These are phyloP conservation scores for Climacteris rufus DNA, from an alignment of 2,113 vertebrate species.

Conservation along the genomic window DNA sequence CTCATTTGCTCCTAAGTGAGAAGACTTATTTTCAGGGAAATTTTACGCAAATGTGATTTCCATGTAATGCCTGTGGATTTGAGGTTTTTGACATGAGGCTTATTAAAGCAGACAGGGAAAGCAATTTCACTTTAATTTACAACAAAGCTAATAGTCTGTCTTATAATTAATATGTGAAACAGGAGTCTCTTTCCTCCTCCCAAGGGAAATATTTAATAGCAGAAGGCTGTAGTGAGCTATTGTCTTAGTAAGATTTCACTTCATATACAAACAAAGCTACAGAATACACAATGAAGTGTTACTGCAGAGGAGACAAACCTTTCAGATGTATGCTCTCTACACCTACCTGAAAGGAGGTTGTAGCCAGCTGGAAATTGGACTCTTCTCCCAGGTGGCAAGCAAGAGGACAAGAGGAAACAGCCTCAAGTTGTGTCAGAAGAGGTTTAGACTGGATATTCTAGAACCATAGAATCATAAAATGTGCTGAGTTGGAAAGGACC, in stretches of 20 bases:
- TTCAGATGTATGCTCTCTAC: not conserved
- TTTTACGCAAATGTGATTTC: not conserved
- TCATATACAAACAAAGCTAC: not conserved
- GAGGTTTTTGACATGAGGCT: not conserved
- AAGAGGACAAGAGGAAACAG: not conserved
- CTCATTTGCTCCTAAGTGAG: not conserved
- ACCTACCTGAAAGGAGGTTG: not conserved
- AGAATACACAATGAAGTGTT: not conserved
- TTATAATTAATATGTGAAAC: constrained; percentile 48
- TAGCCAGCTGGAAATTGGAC: not conserved
- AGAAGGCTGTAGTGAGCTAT: not conserved
- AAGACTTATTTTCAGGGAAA: not conserved
- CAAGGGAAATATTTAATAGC: constrained; percentile 15
- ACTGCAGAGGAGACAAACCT: not conserved
- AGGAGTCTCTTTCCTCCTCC: not conserved
- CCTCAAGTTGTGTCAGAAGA: not conserved
- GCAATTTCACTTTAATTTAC: constrained; percentile 40
- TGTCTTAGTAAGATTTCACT: not conserved
- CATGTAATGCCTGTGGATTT: not conserved
- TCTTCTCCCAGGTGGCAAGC: not conserved
- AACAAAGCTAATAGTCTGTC: not conserved
- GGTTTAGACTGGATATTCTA: not conserved
- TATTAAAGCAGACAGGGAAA: constrained; percentile 27
- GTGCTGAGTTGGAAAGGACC: not conserved
- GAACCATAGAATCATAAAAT: not conserved